Evolutionary conservation across 2,113 vertebrate genomes (phyloP).

Genomic region (Toxotes jaculatrix): DNA sequence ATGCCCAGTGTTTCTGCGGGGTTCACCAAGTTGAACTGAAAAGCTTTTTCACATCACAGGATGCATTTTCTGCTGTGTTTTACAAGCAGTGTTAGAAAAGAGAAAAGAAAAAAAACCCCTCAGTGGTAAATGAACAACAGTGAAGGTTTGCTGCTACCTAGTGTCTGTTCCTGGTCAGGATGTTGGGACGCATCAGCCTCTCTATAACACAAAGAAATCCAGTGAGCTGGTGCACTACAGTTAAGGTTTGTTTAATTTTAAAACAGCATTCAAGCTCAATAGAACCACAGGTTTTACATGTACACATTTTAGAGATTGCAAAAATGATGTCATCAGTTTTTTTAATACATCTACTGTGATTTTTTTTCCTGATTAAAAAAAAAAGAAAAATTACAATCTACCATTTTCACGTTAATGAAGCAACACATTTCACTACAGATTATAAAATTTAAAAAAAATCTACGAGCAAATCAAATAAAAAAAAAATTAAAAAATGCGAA

Average conservation of each 20-base stretch:
- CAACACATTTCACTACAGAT: slow-evolving; percentile 57
- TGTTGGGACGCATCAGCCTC: not conserved
- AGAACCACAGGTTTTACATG: slow-evolving; percentile 94
- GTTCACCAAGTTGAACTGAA: no score
- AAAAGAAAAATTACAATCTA: slow-evolving; percentile 74
- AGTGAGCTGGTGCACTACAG: slow-evolving; percentile 31
- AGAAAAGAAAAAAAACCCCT: not conserved
- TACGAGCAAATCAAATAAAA: slow-evolving; percentile 50
- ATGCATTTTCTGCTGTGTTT: not conserved
- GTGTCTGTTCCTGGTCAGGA: slow-evolving; percentile 47
- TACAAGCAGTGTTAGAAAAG: no score
- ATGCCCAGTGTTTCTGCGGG: no score
- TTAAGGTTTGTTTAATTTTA: slow-evolving; percentile 88
- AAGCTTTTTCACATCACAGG: no score
- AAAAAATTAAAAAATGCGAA: slow-evolving; percentile 53
- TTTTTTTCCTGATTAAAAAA: slow-evolving; percentile 54
- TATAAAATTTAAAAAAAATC: slow-evolving; percentile 41
- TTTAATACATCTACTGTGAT: slow-evolving; percentile 69
- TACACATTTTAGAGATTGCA: slow-evolving; percentile 89
- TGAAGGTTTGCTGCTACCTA: slow-evolving; percentile 66
- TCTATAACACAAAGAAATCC: not conserved
- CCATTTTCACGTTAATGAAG: slow-evolving; percentile 82
- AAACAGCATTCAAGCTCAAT: slow-evolving; percentile 96
- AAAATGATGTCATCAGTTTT: slow-evolving; percentile 64
- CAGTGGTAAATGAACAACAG: not conserved